A percentile compares a stretch with the other conserved stretches of the same genome.
Conservation (phyloP, 2,888 invertebrate species). For the Palloptera scutellata region DNA sequence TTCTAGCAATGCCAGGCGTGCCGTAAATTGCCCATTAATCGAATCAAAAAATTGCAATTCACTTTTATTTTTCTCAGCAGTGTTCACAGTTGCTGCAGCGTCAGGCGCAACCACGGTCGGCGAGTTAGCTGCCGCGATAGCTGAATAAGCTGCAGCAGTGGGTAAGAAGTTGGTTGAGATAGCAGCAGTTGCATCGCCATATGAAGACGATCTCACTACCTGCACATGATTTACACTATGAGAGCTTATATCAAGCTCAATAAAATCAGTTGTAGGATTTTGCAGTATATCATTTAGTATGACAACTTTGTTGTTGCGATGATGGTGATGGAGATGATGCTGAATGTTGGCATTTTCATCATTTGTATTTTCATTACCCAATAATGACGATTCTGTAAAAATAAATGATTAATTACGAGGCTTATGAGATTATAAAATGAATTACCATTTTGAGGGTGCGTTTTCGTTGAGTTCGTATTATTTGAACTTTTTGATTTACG, state of each 20-base stretch:
- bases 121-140: conserved; percentile 2
- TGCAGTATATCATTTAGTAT: conserved; percentile 55
- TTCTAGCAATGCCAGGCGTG: conserved; percentile 46
- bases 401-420: not conserved
- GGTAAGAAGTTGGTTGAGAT: too few species aligned
- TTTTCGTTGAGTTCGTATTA: not conserved
- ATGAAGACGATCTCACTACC: not conserved
- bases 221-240: not conserved
- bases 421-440: not conserved
- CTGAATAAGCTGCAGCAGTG: not conserved
- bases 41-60: conserved; percentile 49
- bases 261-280: conserved; percentile 53
- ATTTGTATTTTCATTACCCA: not conserved
- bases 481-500: not conserved
- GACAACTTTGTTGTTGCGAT: conserved; percentile 45
- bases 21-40: conserved; percentile 39
- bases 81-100: conserved; percentile 19
- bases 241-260: conserved; percentile 44
- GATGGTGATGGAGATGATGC: conserved; percentile 17
- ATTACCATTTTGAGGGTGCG: not conserved
- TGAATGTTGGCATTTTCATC: not conserved
- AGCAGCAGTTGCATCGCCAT: too few species aligned
- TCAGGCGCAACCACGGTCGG: conserved; percentile 39
- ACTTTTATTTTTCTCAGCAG: not conserved
- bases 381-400: not conserved